Base-by-base conservation (phyloP, 2,888 invertebrate species). In the Hololepta plana region DNA sequence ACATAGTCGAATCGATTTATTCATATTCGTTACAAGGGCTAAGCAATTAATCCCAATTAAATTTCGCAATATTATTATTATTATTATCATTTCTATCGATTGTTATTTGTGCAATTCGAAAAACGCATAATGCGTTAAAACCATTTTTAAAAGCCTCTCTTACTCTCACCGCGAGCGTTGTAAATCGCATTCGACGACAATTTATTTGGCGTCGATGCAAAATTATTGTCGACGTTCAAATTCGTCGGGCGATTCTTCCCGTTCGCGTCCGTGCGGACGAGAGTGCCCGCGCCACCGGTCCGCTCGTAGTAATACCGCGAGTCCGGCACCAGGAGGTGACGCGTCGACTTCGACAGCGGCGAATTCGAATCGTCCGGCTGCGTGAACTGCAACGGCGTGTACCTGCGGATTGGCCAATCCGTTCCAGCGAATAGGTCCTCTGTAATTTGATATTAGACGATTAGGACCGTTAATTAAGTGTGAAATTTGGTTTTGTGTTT, bases 311-410 rank as follows among this genome's bases (percentile, higher is more conserved):
- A 72, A 47, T 70, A 70, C 41, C 72, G 65, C 23, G 62, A 55
- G 44, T 73, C 72, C 5, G 74, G 74, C 25, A 73, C 69, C 34
- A 75, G 58, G 24, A 81, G 59, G 53, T 81, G 81, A 43, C 80
- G 64, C 5, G 81, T 81, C 7, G 80, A 79, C 54, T 82, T 82
- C 10, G 79, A 79, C 34, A 71, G 52, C 26, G 67, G 67, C 2
- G 75, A 75, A 21, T 67, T 67, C 28, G 65, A 64, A 42, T 79
- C 77, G 35, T 76, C 79, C 27, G 79, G 74, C 47, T 80, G 77
- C 2, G 80, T 81, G 50, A 73, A 80, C 42, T 77, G 74, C 40
- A 73, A 67, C 3, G 74, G 72, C 1, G 79, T 79, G 38, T 75
- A 79, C n/a, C 74, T 70, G 36, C 75, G 62, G 6, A 70, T 62